phyloP scores from a whole-genome alignment of 2,113 vertebrate species.

The Phaethornis superciliosus region DNA sequence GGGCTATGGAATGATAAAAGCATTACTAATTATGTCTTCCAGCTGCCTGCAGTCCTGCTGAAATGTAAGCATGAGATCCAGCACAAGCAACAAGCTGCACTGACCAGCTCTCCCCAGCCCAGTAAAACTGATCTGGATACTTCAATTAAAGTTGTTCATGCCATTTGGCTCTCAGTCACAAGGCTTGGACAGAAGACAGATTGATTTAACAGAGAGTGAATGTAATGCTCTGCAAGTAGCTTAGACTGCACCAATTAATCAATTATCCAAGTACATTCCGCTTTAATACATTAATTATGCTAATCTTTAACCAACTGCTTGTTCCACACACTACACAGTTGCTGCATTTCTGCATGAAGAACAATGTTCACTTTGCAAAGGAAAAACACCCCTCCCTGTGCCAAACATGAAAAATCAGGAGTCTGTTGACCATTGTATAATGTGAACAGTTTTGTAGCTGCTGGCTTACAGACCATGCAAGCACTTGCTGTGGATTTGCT shows the following conservation, averaged over 20 bases:
- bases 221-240: constrained; percentile 41
- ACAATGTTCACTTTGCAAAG: neutral
- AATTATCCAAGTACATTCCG: constrained; percentile 52
- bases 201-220: constrained; percentile 40
- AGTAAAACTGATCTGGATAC: neutral
- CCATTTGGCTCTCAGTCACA: constrained; percentile 13
- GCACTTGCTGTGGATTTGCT: neutral
- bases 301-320: constrained; percentile 53
- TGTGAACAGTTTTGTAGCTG: neutral
- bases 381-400: neutral
- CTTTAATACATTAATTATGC: constrained; percentile 56
- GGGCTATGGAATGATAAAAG: neutral
- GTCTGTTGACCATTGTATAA: neutral
- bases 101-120: neutral
- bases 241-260: constrained; percentile 60
- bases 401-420: neutral
- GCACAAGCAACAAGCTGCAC: neutral
- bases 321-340: neutral
- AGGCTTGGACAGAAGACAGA: constrained; percentile 42
- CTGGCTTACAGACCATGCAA: neutral
- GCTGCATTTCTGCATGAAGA: neutral
- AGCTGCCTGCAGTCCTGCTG: neutral
- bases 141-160: constrained; percentile 1
- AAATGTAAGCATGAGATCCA: neutral
- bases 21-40: neutral